Percentiles rank a stretch among this genome's conserved stretches.
Conservation (phyloP, 2,797 vertebrate species). For the Kryptopterus vitreolus region DNA sequence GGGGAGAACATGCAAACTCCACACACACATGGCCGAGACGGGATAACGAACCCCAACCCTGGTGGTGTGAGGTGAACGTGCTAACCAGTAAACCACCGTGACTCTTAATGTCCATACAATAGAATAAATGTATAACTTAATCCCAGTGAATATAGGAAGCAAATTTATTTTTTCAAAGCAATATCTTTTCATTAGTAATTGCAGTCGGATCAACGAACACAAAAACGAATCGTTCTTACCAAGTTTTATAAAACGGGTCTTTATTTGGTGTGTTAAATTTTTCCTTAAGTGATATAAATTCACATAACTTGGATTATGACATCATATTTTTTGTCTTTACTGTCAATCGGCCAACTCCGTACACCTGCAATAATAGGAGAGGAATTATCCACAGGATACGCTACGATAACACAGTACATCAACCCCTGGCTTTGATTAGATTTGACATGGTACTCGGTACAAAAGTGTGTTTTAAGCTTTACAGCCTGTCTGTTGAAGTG, state of each 20-base stretch:
- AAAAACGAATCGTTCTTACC: not conserved
- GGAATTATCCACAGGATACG: not conserved
- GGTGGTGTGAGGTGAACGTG: no score
- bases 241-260: not conserved
- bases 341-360: not conserved
- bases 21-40: no score
- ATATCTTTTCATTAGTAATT: not conserved
- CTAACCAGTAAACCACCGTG: no score
- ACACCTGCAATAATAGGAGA: not conserved
- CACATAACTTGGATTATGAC: not conserved
- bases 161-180: no score
- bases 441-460: not conserved
- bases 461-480: constrained; percentile 9
- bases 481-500: not conserved
- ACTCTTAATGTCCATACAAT: no score
- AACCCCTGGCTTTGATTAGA: not conserved
- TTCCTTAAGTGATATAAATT: not conserved
- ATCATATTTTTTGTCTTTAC: not conserved
- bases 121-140: no score
- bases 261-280: not conserved
- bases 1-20: no score
- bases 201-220: not conserved
- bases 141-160: no score
- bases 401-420: not conserved
- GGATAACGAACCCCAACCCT: no score